Base-by-base conservation (phyloP, 2,113 vertebrate species). In the Barbus barbus region DNA sequence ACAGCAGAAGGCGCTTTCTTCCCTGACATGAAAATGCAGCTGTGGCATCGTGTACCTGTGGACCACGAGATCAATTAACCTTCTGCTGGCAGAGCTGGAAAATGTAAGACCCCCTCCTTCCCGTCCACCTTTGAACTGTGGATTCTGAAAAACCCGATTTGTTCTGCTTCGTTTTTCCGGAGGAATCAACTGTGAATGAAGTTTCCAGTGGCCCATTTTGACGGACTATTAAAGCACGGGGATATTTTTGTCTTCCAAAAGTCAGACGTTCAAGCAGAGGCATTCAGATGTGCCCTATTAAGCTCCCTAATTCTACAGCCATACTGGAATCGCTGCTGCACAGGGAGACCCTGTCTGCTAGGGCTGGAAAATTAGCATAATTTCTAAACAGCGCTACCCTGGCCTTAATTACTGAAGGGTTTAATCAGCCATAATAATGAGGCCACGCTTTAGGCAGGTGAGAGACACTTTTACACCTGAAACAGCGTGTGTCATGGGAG, bases 351-450 rank as follows among this genome's bases (percentile, higher is more conserved):
- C 74, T 85, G 77, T 73, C 81, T 75, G 65, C 31, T 22, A 74
- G 41, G 44, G 65, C 44, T 72, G 63, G 28, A 22, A 83, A 86
- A 88, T 88, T 82, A 82, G 75, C 83, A 77, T 78, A 63, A 86
- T 87, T 88, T 87, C 75, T 83, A 79, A 73, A 82, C 63, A 85
- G 83, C 61, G 60, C 53, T 41, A 53, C 83, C 58, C 48, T 81
- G 85, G 79, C 78, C 78, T 88, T 88, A 87, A 86, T 90, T 88
- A 87, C 84, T 80, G 78, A 73, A 88, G 71, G 56, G 83, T 86
- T 85, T 81, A 86, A 90, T 88, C 88, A 83, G 74, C 78, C 51
- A 46, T 82, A 75, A 85, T 84, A 87, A 88, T 83, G 77, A 87
- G 87, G 78, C 61, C 75, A 69, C 22, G 78, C 48, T 65, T 80